Percentiles rank a stretch among this genome's conserved stretches.
These are phyloP conservation scores for Dolichallabes microphthalmus DNA, from an alignment of 2,113 vertebrate species.

Conservation along the genomic window DNA sequence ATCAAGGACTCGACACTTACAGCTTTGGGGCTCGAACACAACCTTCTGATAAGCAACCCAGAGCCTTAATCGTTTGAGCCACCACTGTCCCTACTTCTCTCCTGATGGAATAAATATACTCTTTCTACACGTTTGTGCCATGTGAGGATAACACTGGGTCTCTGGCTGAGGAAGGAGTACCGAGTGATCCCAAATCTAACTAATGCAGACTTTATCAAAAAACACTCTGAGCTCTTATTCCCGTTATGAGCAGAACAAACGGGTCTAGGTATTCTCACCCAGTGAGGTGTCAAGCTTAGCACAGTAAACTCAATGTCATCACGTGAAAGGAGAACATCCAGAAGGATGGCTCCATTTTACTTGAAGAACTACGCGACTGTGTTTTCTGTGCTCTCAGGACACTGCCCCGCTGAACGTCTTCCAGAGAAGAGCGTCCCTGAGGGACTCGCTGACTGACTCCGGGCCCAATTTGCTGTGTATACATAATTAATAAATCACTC, in stretches of 20 bases:
- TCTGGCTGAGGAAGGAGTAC: too few relatives aligned
- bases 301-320: not conserved
- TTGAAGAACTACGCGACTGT: not conserved
- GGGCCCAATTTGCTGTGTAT: not conserved
- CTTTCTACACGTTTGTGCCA: too few relatives aligned
- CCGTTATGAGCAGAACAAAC: not conserved
- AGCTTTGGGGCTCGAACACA: too few relatives aligned
- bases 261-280: not conserved
- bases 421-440: not conserved
- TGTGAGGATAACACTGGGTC: too few relatives aligned
- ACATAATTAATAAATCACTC: conserved; percentile 13
- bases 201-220: too few relatives aligned
- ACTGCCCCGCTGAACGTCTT: not conserved
- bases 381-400: not conserved
- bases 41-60: too few relatives aligned
- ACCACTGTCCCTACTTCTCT: too few relatives aligned
- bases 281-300: not conserved
- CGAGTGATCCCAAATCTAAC: too few relatives aligned
- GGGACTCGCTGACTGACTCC: not conserved
- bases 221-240: too few relatives aligned
- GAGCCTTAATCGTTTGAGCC: too few relatives aligned
- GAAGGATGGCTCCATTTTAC: not conserved
- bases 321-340: not conserved
- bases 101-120: too few relatives aligned
- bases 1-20: too few relatives aligned